Evolutionary conservation across 2,113 vertebrate species (phyloP).

Genomic region (Cavia porcellus): DNA sequence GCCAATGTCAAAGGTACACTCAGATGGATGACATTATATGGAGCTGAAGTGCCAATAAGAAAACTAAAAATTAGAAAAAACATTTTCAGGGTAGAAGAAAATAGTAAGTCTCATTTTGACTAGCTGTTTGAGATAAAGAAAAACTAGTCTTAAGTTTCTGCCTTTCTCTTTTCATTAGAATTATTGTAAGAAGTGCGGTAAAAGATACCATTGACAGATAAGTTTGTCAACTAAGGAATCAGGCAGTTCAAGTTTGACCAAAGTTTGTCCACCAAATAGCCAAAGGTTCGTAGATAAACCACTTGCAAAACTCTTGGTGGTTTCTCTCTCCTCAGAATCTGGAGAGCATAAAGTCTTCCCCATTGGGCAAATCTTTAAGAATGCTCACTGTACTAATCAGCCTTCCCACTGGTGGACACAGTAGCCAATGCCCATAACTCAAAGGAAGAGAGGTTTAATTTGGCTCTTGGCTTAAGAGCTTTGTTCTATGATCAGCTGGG

Average conservation of each 20-base stretch:
- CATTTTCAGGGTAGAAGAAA: background rate
- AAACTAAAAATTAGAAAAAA: conserved; percentile 46
- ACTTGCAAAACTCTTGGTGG: background rate
- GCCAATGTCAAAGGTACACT: background rate
- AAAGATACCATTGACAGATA: background rate
- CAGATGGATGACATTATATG: background rate
- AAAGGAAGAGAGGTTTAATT: background rate
- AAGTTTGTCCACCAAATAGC: background rate
- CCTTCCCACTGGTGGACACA: background rate
- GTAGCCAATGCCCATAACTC: background rate
- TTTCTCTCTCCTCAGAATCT: background rate
- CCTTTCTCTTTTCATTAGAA: background rate
- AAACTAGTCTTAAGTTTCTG: background rate
- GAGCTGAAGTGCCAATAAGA: background rate
- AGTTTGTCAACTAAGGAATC: background rate
- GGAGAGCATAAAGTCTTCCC: background rate
- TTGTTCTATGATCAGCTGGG: background rate
- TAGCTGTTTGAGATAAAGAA: background rate
- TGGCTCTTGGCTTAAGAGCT: background rate
- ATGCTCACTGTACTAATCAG: background rate
- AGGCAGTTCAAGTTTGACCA: background rate
- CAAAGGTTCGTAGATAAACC: background rate
- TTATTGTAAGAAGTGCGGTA: background rate
- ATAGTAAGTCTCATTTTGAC: background rate
- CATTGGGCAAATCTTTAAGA: background rate